Conservation (phyloP, 2,113 vertebrate genomes). For the Gymnogyps californianus region DNA sequence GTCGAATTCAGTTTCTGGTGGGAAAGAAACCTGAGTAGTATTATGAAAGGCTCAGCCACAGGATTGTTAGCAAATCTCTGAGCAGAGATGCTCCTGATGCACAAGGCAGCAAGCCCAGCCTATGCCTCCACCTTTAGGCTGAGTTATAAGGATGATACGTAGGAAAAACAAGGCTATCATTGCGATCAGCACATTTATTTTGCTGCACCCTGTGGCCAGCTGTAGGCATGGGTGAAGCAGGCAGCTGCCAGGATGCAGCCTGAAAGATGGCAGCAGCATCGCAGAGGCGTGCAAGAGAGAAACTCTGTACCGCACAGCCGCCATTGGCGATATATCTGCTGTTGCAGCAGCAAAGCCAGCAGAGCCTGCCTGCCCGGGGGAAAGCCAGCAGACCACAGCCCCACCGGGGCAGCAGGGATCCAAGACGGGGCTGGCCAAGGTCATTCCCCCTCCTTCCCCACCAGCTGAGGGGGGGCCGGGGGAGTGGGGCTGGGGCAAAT, state of each 20-base stretch:
- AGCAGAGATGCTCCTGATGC: rapidly evolving
- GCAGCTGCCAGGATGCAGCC: neutral
- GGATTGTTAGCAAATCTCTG: neutral
- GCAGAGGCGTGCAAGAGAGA: neutral
- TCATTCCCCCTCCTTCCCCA: neutral
- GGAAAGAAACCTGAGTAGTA: neutral
- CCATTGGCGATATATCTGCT: rapidly evolving
- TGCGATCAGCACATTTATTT: neutral
- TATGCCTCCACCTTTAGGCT: neutral
- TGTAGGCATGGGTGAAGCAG: rapidly evolving
- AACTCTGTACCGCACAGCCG: neutral
- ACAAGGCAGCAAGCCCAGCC: neutral
- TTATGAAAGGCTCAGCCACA: neutral
- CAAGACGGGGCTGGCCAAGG: neutral
- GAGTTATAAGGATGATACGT: neutral
- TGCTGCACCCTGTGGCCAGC: neutral
- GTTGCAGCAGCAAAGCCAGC: neutral
- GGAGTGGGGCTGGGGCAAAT: rapidly evolving
- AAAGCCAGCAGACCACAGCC: neutral
- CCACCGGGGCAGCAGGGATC: neutral
- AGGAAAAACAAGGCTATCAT: neutral
- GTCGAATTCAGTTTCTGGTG: neutral
- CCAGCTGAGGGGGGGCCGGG: neutral
- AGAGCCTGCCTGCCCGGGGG: neutral
- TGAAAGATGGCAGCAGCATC: neutral